Evolutionary conservation across 2,797 vertebrate genomes (phyloP).

Genomic region (Paramormyrops hopkinsi): DNA sequence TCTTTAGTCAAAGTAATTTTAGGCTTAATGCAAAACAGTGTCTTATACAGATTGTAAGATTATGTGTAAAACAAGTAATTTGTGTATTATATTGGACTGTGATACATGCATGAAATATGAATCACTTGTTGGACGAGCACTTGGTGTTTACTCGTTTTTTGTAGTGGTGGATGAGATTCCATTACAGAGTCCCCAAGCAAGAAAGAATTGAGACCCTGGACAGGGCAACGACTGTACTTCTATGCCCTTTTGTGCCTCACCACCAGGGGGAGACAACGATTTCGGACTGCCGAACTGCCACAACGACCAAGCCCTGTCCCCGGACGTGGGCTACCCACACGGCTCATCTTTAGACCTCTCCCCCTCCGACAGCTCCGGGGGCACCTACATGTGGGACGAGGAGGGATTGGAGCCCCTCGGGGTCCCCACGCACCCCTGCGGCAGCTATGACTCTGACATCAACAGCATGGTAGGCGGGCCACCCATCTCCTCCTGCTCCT

Average conservation of each 20-base stretch:
- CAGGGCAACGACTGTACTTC: not conserved
- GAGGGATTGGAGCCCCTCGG: constrained; percentile 82
- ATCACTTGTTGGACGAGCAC: not conserved
- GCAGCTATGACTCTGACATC: constrained; percentile 87
- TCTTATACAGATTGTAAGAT: not conserved
- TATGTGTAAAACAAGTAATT: not conserved
- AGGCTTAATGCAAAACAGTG: not conserved
- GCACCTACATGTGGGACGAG: constrained; percentile 96
- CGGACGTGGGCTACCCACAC: constrained; percentile 66
- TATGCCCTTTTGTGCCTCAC: not conserved
- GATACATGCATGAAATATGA: not conserved
- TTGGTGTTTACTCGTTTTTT: not conserved
- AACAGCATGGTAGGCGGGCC: constrained; percentile 68
- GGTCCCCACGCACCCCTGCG: constrained; percentile 65
- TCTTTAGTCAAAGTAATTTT: not conserved
- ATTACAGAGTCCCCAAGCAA: not conserved
- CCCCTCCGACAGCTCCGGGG: constrained; percentile 89
- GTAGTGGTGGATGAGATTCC: not conserved
- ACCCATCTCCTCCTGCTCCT: not conserved
- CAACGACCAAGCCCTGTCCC: constrained; percentile 49
- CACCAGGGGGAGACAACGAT: constrained; percentile 28
- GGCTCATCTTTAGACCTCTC: constrained; percentile 90
- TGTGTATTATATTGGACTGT: not conserved
- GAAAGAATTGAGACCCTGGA: not conserved
- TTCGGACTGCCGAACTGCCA: constrained; percentile 27